Conservation (phyloP, 2,888 invertebrate species). For the Pheosia tremula region DNA sequence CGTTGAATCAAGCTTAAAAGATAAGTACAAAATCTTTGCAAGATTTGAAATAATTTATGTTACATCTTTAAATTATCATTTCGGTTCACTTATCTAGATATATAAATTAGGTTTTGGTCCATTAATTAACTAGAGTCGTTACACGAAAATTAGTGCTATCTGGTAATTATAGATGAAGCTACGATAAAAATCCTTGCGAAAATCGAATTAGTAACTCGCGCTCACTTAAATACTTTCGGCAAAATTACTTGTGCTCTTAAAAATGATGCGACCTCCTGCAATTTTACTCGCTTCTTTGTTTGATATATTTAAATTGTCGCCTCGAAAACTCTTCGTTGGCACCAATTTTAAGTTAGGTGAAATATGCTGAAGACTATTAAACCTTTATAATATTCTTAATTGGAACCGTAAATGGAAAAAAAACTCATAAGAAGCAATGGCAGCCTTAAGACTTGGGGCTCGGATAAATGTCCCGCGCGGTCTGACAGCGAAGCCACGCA, state of each 20-base stretch:
- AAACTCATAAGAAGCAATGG: too few species aligned
- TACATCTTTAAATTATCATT: conserved; percentile 21
- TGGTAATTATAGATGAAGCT: conserved; percentile 12
- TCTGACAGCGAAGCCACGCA: too few species aligned
- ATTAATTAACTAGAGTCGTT: conserved; percentile 13
- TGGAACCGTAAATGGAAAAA: not conserved
- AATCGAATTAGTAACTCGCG: not conserved
- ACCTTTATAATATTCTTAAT: not conserved
- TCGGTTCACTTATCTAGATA: conserved; percentile 21
- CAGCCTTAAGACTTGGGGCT: too few species aligned
- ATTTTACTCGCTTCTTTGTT: not conserved
- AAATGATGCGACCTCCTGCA: not conserved
- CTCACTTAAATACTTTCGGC: not conserved
- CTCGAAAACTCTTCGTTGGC: not conserved
- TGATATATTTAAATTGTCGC: not conserved
- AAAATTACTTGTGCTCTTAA: not conserved
- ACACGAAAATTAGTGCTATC: not conserved
- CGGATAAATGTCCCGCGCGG: too few species aligned
- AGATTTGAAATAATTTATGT: conserved; percentile 24
- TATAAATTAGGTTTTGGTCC: conserved; percentile 24
- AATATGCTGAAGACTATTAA: not conserved
- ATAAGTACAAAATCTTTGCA: conserved; percentile 7
- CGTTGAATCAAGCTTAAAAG: too few species aligned
- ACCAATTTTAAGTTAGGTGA: not conserved
- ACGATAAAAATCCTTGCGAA: conserved; percentile 11